Base-by-base conservation (phyloP, 2,113 vertebrate genomes). In the Carassius carassius region DNA sequence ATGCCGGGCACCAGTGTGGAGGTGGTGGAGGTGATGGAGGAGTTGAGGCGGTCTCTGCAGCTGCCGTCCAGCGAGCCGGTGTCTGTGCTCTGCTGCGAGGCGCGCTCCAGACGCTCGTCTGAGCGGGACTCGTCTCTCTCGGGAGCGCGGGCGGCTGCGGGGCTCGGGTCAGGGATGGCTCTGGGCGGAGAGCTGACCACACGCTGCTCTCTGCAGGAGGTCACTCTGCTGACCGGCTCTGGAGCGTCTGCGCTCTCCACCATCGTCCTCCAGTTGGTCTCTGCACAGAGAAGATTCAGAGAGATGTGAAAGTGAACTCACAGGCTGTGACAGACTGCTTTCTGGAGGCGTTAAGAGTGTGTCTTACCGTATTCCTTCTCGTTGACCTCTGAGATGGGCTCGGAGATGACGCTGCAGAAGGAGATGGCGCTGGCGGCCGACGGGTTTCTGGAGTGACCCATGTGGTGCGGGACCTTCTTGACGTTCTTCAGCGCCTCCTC, bases 261-360 rank as follows among this genome's bases (percentile, higher is more conserved):
- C 96, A 99, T 99, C 86, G 92, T 98, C 93, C 98, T 97, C 98
- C 98, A 99, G 87, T 99, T 99, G 44, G 97, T 99, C 93, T 99
- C 98, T 99, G 49, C 63, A 73, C 13, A 37, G 81, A 76, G 17
- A 41, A 41, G 17, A 41, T 11, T 21, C 19, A 21, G 19, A n/a
- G 19, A 21, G 6, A 37, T 1, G 44, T 47, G 44, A 12, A 47
- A 11, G 44, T 12, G 44, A 47, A 3, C 44, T 47, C 44, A 47
- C 11, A 3, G 10, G 44, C 2, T 47, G 3, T 47, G 3, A 47
- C 11, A 47, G 44, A 11, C 41, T 2, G 41, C 41, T 11, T 10
- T 44, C 41, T 44, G 41, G 41, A 44, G 41, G 41, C 41, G 41
- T 44, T 44, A 44, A 10, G 10, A 44, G 41, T 44, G 41, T 44